Evolutionary conservation across 2,797 vertebrate species (phyloP), one percentile per base, ranked within the genome.

Genomic region (Syndactyla subalaris): DNA sequence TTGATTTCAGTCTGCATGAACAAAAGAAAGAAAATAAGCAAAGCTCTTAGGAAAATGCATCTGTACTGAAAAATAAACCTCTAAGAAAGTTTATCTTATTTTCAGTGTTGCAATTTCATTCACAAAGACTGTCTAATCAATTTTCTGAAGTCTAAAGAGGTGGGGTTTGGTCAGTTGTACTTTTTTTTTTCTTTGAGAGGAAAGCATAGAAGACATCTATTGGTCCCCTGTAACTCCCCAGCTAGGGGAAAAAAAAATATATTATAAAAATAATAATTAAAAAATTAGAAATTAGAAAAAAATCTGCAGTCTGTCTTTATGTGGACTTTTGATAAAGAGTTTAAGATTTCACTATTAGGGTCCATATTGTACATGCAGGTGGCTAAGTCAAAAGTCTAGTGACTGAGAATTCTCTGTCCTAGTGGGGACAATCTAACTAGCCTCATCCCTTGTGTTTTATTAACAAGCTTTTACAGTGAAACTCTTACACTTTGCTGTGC

Each of bases 1-100:
- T 74, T 86, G 3, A 54, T 46, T 59, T 58, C 38, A 71, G 34
- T 36, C 49, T 68, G 9, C 8, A 52, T 45, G 54, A 79, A 72
- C 52, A 76, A 88, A 84, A 26, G 27, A 85, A 78, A 70, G 22
- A 91, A 76, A 84, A 68, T 27, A 49, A 70, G 36, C 10, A 85
- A 79, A 74, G 24, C 19, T 51, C 80, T 74, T 61, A 32, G 18
- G 57, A 70, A 88, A 87, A 76, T 65, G 18, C 2, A 77, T 65
- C 20, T 78, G 20, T 54, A 58, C 19, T 15, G 21, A 81, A 63
- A 65, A 58, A 45, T 5, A 48, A 73, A 20, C 19, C 9, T 87
- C 30, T 62, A 54, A 38, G 11, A 27, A 39, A 26, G 11, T 41
- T 66, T 74, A 41, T 51, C 7, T 45, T 74, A 26, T 43, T 71